Evolutionary conservation across 2,888 invertebrate species (phyloP), one percentile per base, ranked within the genome.

Genomic region (Synanthedon tipuliformis): DNA sequence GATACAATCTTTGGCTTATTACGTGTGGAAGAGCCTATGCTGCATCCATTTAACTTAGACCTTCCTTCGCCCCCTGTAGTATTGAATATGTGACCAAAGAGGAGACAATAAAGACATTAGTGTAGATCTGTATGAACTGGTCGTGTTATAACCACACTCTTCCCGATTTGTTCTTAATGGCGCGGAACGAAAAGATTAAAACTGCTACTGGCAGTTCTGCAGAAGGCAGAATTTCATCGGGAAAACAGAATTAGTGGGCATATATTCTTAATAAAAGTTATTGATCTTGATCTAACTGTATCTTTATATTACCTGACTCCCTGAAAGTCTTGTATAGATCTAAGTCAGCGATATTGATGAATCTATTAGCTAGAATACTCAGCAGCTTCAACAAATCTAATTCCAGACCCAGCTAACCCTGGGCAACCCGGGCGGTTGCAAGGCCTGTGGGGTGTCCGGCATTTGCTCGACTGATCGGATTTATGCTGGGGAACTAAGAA

Each of bases 131-230:
- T 41, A 55, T 63, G 55, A 40, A 61, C 59, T 73, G 71, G 75
- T 58, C 57, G 61, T 57, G 53, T 57, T 55, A 16, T 56, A 57
- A 59, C 63, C 68, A 62, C 71, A 70, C 73, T 68, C 68, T 75
- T 74, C 68, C 63, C 77, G 71, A 75, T 75, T 76, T 71, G 66
- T 62, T 71, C 68, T 75, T 71, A 76, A 77, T 76, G 76, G 74
- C 52, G 68, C 62, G 76, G 74, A 76, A 76, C 53, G 60, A 69
- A 61, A 62, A 76, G 76, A 76, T 76, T 77, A 77, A 49, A 49
- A 49, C 49, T 49, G 49, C 12, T 12, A 16, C 16, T 23, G 49
- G 23, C 49, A 49, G 49, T 49, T 49, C 49, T 49, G 49, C 11
- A 12, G 49, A 23, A 49, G 49, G 23, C 16, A 16, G 49, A 16